phyloP scores from a whole-genome alignment of 2,888 invertebrate species.

The Criorhina ranunculi region DNA sequence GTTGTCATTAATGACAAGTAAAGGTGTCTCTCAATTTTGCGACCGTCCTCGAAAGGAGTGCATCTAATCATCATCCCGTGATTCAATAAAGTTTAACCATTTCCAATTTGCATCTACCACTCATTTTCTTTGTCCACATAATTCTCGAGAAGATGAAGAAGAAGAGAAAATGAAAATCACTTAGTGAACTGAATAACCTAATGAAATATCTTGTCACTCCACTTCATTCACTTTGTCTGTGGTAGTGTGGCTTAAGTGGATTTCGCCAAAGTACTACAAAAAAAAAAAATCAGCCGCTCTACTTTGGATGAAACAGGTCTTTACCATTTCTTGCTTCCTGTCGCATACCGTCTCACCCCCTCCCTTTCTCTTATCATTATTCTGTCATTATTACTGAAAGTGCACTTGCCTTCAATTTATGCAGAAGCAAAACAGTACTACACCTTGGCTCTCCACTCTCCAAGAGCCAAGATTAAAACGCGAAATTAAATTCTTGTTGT shows the following conservation, averaged over 20 bases:
- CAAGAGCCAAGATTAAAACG: slow-evolving; percentile 45
- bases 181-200: slow-evolving; percentile 42
- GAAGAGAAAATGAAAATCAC: slow-evolving; percentile 33
- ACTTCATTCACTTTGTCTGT: slow-evolving; percentile 21
- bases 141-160: background rate
- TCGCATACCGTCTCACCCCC: background rate
- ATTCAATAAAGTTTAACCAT: background rate
- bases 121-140: slow-evolving; percentile 4
- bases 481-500: slow-evolving; percentile 61
- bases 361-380: slow-evolving; percentile 48
- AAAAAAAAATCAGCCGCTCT: slow-evolving; percentile 15
- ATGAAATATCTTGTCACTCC: slow-evolving; percentile 37
- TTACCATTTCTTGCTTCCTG: background rate
- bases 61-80: no score
- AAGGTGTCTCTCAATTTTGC: slow-evolving; percentile 2
- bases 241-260: slow-evolving; percentile 37
- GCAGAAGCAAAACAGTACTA: slow-evolving; percentile 53
- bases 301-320: slow-evolving; percentile 36
- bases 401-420: slow-evolving; percentile 70
- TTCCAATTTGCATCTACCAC: background rate
- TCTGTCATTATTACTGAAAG: slow-evolving; percentile 57
- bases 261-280: no score
- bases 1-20: background rate
- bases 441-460: background rate
- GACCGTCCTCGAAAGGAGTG: background rate